Base-by-base conservation (phyloP, 1,140 invertebrate genomes). In the Olivierus martensii region DNA sequence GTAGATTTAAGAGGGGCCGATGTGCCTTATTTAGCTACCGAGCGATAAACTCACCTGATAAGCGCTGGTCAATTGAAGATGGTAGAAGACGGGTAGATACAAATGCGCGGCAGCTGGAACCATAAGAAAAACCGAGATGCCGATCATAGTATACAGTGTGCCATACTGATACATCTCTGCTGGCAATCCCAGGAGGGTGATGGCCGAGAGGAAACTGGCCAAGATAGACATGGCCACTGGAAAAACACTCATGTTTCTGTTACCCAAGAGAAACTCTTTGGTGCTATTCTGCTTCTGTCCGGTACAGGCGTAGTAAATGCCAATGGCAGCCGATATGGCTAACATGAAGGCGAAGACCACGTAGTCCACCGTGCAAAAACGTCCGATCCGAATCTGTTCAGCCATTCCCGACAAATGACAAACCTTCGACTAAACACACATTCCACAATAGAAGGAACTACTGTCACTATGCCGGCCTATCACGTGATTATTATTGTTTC, bases 131-230 rank as follows among this genome's bases (percentile, higher is more conserved):
- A 85, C 86, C 0, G 81, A 74, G 4, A 83, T 55, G 53, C 79
- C 83, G 19, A 79, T 83, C 72, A 83, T 77, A 79, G 80, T 83
- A 66, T 87, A 87, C 63, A 84, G 81, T 46, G 83, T 82, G 22
- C 87, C 87, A 66, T 76, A 67, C 47, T 83, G 78, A 65, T 90
- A 90, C 67, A 82, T 88, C 67, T 92, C 87, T 43, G 82, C 77
- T 1, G 84, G 84, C 1, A 89, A 79, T 11, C 90, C 90, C 18
- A 95, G 70, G 14, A 94, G 68, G 1, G 89, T 89, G 18, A 93
- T 80, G 11, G 89, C 87, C 1, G 88, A 93, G 83, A 94, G 15
- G 83, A 87, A n/a, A n/a, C n/a, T n/a, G n/a, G n/a, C n/a, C n/a
- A n/a, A n/a, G n/a, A n/a, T n/a, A n/a, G n/a, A n/a, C 52, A 91